A percentile compares a stretch with the other conserved stretches of the same genome.
These are phyloP conservation scores for Callosobruchus maculatus DNA, from an alignment of 2,888 invertebrate species.

Conservation along the genomic window DNA sequence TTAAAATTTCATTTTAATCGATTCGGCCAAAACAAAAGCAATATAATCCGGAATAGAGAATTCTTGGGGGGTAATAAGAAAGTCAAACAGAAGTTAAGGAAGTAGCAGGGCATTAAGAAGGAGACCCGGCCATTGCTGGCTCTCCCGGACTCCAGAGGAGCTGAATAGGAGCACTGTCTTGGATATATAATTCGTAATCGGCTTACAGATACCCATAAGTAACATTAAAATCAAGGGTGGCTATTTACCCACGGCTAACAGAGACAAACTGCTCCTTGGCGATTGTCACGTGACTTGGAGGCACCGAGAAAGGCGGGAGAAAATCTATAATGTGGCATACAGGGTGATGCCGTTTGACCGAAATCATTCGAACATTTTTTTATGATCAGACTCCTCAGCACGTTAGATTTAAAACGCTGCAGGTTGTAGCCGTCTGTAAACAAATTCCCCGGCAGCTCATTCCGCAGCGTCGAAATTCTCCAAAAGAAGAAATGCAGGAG, in stretches of 20 bases:
- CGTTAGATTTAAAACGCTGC: too few relatives aligned
- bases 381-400: too few relatives aligned
- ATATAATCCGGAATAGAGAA: background rate
- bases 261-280: background rate
- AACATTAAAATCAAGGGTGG: slow-evolving; percentile 30
- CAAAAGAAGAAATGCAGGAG: too few relatives aligned
- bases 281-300: background rate
- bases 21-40: background rate
- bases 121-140: background rate
- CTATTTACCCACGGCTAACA: background rate
- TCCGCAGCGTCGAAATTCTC: too few relatives aligned
- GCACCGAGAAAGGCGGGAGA: too few relatives aligned
- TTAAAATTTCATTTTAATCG: background rate
- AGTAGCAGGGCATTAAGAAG: slow-evolving; percentile 20
- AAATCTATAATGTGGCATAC: too few relatives aligned
- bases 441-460: too few relatives aligned
- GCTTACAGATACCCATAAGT: slow-evolving; percentile 35
- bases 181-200: slow-evolving; percentile 37
- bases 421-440: too few relatives aligned
- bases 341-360: too few relatives aligned
- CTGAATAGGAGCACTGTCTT: slow-evolving; percentile 18
- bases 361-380: too few relatives aligned
- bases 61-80: slow-evolving; percentile 23
- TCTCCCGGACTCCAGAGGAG: background rate
- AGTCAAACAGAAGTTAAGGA: slow-evolving; percentile 28